Evolutionary conservation across 2,888 invertebrate genomes (phyloP).

Genomic region (Deroplatys truncata): DNA sequence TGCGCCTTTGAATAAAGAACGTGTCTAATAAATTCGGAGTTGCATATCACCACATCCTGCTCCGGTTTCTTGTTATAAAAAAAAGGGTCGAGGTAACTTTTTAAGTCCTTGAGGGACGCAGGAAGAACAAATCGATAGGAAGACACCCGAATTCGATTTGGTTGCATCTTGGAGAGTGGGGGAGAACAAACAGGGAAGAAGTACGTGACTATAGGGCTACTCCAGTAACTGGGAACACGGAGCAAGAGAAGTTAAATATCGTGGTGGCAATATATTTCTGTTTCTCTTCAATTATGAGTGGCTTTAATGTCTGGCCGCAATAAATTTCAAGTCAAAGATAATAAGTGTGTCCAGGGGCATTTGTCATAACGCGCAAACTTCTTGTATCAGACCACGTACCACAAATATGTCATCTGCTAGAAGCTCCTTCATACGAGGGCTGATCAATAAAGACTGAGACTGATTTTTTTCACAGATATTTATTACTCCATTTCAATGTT

Average conservation of each 20-base stretch:
- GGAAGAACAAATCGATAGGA: neutral
- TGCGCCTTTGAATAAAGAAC: neutral
- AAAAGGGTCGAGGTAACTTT: neutral
- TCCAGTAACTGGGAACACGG: neutral
- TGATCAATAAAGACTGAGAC: no score
- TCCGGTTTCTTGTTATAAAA: neutral
- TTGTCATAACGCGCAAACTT: no score
- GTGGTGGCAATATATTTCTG: neutral
- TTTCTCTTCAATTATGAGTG: neutral
- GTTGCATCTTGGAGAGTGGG: neutral
- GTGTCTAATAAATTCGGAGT: neutral
- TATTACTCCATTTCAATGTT: no score
- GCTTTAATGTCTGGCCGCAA: no score
- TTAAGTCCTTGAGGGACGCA: neutral
- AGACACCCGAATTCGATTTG: neutral
- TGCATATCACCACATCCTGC: neutral
- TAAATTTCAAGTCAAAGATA: no score
- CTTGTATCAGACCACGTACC: no score
- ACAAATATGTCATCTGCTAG: no score
- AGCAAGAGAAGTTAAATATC: neutral
- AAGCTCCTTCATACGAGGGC: no score
- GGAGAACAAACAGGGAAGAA: neutral
- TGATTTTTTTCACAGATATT: no score
- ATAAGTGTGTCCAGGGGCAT: no score
- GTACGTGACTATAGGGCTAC: neutral